Conservation (phyloP, 2,797 vertebrate species). For the Paratrypauchen microcephalus region DNA sequence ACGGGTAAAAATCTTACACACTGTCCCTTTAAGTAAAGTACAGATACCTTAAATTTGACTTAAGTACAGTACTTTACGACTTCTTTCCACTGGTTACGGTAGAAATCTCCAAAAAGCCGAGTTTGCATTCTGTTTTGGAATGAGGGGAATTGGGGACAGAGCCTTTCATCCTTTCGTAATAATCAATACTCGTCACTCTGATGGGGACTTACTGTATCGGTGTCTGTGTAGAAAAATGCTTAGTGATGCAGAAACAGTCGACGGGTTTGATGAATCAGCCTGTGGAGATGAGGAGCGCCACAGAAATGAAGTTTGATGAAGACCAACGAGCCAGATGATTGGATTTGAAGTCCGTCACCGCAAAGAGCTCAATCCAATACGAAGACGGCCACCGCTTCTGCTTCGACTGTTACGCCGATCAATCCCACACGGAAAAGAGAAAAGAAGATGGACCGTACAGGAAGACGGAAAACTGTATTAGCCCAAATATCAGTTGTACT, state of each 20-base stretch:
- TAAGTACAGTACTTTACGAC: too few relatives aligned
- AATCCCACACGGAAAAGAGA: slow-evolving; percentile 49
- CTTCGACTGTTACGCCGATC: slow-evolving; percentile 66
- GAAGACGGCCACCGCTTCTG: slow-evolving; percentile 51
- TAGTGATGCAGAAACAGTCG: slow-evolving; percentile 9
- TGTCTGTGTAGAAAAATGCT: slow-evolving; percentile 25
- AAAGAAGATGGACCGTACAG: slow-evolving; percentile 27
- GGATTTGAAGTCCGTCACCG: slow-evolving; percentile 40
- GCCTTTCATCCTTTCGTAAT: neutral
- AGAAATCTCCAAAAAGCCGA: too few relatives aligned
- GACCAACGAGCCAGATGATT: slow-evolving; percentile 53
- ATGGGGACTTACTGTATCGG: slow-evolving; percentile 20
- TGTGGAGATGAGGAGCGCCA: slow-evolving; percentile 34
- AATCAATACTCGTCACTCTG: slow-evolving; percentile 23
- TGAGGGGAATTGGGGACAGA: neutral
- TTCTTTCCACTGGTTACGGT: too few relatives aligned
- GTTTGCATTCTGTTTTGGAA: neutral
- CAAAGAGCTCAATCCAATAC: slow-evolving; percentile 49
- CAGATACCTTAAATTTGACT: too few relatives aligned
- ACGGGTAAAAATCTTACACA: too few relatives aligned
- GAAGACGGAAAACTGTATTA: neutral
- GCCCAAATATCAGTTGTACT: too few relatives aligned
- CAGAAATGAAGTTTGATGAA: slow-evolving; percentile 40
- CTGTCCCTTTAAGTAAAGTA: too few relatives aligned
- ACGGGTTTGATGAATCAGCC: slow-evolving; percentile 46